Evolutionary conservation across 2,888 invertebrate species (phyloP).

Genomic region (Tineola bisselliella): DNA sequence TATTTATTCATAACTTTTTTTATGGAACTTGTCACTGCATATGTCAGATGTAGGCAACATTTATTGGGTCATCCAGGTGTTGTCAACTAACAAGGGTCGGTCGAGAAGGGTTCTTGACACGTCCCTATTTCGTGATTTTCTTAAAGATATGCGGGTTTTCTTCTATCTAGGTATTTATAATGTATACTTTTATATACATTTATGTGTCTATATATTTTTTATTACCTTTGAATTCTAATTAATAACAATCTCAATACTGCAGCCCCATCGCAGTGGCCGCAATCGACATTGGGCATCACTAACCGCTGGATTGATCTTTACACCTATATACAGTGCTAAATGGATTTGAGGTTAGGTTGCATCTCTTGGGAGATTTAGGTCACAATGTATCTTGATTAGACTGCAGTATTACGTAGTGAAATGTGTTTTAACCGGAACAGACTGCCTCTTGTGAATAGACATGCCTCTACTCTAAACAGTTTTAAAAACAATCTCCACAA

Average conservation of each 20-base stretch:
- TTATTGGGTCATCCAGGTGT: slow-evolving; percentile 4
- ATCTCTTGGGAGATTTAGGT: background rate
- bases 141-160: background rate
- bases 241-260: no score
- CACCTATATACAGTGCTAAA: background rate
- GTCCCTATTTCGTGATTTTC: background rate
- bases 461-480: no score
- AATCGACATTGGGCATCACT: no score
- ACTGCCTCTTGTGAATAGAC: no score
- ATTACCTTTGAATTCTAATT: no score
- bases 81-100: background rate
- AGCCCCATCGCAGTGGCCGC: no score
- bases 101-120: background rate
- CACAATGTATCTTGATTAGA: background rate
- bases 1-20: background rate
- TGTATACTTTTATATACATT: no score
- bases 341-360: slow-evolving; percentile 4
- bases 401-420: no score
- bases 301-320: background rate
- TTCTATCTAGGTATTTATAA: background rate
- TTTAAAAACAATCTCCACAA: no score
- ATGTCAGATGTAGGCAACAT: background rate
- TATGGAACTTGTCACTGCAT: background rate
- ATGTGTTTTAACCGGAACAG: no score
- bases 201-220: no score